These are phyloP conservation scores for Chiloscyllium punctatum DNA, from an alignment of 2,797 vertebrate genomes.

Conservation along the genomic window DNA sequence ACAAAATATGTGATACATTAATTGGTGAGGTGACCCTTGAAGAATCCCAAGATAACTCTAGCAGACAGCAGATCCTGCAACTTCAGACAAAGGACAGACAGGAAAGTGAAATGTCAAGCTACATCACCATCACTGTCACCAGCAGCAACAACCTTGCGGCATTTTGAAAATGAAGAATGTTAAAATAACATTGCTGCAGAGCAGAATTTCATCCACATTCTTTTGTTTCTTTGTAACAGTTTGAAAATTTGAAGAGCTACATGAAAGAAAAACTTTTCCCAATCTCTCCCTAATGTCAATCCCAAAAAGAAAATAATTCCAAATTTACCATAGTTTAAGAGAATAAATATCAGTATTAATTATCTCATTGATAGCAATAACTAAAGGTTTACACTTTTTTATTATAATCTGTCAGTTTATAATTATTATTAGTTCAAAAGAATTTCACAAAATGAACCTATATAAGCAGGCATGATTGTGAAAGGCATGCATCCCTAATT, in stretches of 20 bases:
- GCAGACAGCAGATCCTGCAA: slow-evolving; percentile 61
- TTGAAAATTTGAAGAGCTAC: neutral
- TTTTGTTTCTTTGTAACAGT: neutral
- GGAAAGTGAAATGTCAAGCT: slow-evolving; percentile 67
- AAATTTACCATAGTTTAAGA: neutral
- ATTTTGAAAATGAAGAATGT: slow-evolving; percentile 58
- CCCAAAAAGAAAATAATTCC: neutral
- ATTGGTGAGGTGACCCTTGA: slow-evolving; percentile 77
- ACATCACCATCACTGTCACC: slow-evolving; percentile 66
- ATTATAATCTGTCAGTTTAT: neutral
- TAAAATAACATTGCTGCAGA: neutral
- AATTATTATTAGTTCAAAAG: neutral
- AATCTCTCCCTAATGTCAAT: neutral
- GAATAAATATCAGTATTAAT: neutral
- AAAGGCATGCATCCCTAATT: neutral
- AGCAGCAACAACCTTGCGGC: slow-evolving; percentile 69
- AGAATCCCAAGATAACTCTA: slow-evolving; percentile 58
- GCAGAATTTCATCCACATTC: neutral
- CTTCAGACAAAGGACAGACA: slow-evolving; percentile 60
- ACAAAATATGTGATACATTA: slow-evolving; percentile 66
- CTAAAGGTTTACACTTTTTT: neutral
- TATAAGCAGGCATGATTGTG: neutral
- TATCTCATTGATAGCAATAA: neutral
- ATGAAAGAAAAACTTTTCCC: neutral
- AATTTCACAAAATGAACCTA: neutral